A percentile compares a stretch with the other conserved stretches of the same genome.
These are phyloP conservation scores for Euplagia quadripunctaria DNA, from an alignment of 2,888 invertebrate species.

Conservation along the genomic window DNA sequence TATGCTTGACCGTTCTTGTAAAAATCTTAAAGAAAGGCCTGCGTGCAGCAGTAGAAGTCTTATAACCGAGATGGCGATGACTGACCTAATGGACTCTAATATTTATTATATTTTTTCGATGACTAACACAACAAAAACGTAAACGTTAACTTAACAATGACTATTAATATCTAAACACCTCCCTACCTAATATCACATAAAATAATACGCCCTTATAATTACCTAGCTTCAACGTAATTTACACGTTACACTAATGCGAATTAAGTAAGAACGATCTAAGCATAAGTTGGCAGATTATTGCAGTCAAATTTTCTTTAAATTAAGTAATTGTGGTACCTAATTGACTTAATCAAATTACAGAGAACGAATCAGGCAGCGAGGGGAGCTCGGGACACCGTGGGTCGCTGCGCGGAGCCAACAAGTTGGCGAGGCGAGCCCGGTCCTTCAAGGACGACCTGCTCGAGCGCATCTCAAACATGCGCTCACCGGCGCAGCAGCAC, in stretches of 20 bases:
- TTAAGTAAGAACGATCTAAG: background rate
- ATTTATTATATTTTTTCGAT: background rate
- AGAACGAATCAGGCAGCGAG: constrained; percentile 83
- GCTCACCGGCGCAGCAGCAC: constrained; percentile 91
- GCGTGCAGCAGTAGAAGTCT: too few relatives aligned
- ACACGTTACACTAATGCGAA: background rate
- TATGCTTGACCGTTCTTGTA: too few relatives aligned
- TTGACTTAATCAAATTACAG: constrained; percentile 65
- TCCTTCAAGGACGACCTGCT: constrained; percentile 97
- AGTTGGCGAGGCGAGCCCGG: constrained; percentile 94
- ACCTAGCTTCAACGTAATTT: background rate
- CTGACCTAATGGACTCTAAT: background rate
- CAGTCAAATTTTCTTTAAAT: constrained; percentile 15
- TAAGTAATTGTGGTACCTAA: constrained; percentile 34
- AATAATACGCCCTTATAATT: too few relatives aligned
- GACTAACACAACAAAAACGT: too few relatives aligned
- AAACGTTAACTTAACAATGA: too few relatives aligned
- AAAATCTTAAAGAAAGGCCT: too few relatives aligned
- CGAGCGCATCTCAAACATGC: constrained; percentile 96
- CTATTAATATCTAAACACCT: too few relatives aligned
- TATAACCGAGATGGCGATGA: background rate
- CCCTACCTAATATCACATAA: too few relatives aligned
- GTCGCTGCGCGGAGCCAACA: constrained; percentile 92
- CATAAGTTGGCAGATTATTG: background rate
- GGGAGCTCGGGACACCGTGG: constrained; percentile 91